Base-by-base conservation (phyloP, 2,113 vertebrate genomes). In the Prinia subflava region DNA sequence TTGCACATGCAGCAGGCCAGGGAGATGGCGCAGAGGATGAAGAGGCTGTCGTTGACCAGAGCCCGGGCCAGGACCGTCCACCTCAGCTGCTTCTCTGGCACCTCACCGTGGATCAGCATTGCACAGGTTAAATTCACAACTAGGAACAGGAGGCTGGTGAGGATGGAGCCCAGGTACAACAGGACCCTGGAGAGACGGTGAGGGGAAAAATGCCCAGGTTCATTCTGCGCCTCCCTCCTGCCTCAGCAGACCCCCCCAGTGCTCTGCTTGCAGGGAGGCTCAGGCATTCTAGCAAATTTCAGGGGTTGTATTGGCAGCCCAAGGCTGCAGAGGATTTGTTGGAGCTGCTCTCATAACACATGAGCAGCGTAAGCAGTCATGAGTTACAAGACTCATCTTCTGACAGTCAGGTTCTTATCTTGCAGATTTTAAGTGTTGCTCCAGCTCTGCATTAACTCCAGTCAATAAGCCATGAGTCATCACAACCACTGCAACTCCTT, bases 81-180 rank as follows among this genome's bases (percentile, higher is more conserved):
- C 92, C 98, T 98, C 79, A 98, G 95, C 30, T 97, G 97, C 42
- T 93, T 97, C 75, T 98, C 98, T 0, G 98, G 97, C 24, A 97
- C 92, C 77, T 98, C 98, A 16, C 96, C 98, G 5, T 98, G 98
- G 91, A 98, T 98, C 39, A 99, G 83, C 97, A 99, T 97, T 4
- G 99, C 98, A 90, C 99, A 99, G 5, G 99, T 99, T 85, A 99
- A 94, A 95, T 99, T 99, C 96, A 99, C 99, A 83, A 99, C 98
- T 39, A 99, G 96, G 98, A 99, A 99, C 91, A 98, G 98, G 44
- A 99, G 94, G 92, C 98, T 98, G 89, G 98, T 98, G 65, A 98
- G 96, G 56, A 99, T 80, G 97, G 99, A 99, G 81, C 98, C 98
- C 97, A 99, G 95, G 53, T 98, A 98, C 92, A 99, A 95, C 28